Conservation (phyloP, 2,113 vertebrate species). For the Orthonyx spaldingii region DNA sequence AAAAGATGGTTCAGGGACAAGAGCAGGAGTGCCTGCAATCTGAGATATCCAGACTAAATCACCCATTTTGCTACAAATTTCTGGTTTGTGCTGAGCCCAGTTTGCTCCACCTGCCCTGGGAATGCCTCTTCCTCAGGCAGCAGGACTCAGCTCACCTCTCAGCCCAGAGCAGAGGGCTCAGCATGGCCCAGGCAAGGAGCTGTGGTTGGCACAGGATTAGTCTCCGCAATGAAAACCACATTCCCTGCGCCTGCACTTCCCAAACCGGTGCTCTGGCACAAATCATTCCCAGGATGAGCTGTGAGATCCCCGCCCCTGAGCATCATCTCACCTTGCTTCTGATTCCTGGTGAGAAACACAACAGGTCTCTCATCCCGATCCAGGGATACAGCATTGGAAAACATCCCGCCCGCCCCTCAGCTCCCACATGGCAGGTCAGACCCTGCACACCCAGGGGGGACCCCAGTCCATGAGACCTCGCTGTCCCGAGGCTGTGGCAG, state of each 20-base stretch:
- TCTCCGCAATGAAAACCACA: background rate
- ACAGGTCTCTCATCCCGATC: accelerated
- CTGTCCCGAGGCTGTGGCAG: background rate
- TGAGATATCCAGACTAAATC: background rate
- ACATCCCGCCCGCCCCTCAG: accelerated
- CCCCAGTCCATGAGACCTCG: accelerated
- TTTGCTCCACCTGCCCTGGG: background rate
- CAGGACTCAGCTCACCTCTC: accelerated
- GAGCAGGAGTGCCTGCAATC: background rate
- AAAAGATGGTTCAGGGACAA: background rate
- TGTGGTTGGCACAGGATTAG: background rate
- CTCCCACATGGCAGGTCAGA: background rate
- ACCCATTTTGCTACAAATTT: background rate
- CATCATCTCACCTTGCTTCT: background rate
- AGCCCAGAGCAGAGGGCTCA: background rate
- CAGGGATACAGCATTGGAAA: background rate
- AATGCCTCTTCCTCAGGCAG: accelerated
- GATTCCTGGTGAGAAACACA: accelerated
- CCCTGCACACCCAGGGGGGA: background rate
- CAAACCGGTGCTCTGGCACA: accelerated
- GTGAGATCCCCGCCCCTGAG: background rate
- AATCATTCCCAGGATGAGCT: background rate
- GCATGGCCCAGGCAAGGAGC: accelerated
- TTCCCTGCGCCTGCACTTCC: background rate
- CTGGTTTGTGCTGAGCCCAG: accelerated